These are phyloP conservation scores for Chlorodrepanis virens DNA, from an alignment of 2,113 vertebrate genomes.

Conservation along the genomic window DNA sequence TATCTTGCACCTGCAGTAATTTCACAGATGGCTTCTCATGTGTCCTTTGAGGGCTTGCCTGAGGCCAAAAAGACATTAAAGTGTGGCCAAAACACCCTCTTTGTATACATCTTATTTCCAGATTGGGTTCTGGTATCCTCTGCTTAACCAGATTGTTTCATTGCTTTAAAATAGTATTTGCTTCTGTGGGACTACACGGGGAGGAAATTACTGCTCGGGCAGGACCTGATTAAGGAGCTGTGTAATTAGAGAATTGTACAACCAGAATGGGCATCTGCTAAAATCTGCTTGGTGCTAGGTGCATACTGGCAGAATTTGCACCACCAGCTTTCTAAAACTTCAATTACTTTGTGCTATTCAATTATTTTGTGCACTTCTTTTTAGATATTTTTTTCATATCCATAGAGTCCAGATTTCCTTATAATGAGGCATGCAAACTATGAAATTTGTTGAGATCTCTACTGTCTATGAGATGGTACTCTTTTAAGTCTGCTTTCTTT, in stretches of 20 bases:
- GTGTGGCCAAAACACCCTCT: neutral
- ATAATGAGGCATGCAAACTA: neutral
- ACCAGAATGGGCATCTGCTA: neutral
- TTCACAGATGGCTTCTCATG: conserved; percentile 19
- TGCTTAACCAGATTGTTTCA: neutral
- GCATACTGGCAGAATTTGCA: neutral
- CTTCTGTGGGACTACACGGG: neutral
- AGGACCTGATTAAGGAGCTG: neutral
- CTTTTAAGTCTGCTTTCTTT: neutral
- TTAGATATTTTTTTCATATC: neutral
- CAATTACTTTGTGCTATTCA: neutral
- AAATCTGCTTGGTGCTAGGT: neutral
- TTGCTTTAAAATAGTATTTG: neutral
- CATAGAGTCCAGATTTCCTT: neutral
- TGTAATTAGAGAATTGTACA: neutral
- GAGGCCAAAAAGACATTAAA: neutral
- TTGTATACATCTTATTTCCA: conserved; percentile 14
- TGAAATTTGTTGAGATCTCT: neutral
- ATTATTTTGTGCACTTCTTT: neutral
- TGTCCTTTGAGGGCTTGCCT: conserved; percentile 22
- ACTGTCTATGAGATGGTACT: neutral
- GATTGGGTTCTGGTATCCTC: neutral
- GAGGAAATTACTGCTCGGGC: neutral
- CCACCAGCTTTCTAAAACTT: neutral
- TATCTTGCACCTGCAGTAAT: conserved; percentile 40